Evolutionary conservation across 2,888 invertebrate genomes (phyloP).

Genomic region (Octonoba sinensis): DNA sequence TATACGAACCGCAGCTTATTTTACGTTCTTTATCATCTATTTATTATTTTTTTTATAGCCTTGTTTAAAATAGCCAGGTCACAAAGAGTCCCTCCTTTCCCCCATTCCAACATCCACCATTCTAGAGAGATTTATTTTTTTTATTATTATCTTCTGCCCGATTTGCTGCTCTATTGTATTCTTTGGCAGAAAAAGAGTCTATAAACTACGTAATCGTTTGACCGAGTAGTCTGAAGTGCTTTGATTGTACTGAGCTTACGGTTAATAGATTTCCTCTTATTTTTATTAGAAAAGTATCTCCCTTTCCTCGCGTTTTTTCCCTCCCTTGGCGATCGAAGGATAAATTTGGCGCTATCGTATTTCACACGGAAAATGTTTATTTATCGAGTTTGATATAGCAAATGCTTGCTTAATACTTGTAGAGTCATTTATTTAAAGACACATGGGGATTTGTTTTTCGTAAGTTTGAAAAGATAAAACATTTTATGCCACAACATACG

Average conservation of each 20-base stretch:
- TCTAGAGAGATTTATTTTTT: neutral
- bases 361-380: no score
- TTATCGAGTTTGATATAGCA: no score
- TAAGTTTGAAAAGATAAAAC: neutral
- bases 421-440: no score
- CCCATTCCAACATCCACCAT: no score
- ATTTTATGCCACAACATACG: neutral
- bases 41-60: slow-evolving; percentile 44
- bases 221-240: slow-evolving; percentile 44
- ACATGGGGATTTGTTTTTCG: neutral
- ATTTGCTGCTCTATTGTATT: slow-evolving; percentile 40
- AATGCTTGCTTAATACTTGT: no score
- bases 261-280: slow-evolving; percentile 51
- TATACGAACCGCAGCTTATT: slow-evolving; percentile 23
- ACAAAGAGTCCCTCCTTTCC: slow-evolving; percentile 11
- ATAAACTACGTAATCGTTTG: slow-evolving; percentile 41
- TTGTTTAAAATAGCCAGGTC: slow-evolving; percentile 54
- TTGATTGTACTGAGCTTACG: slow-evolving; percentile 31
- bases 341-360: no score
- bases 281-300: slow-evolving; percentile 22
- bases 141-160: slow-evolving; percentile 12
- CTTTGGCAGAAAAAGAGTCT: slow-evolving; percentile 29
- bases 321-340: slow-evolving; percentile 5
- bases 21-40: slow-evolving; percentile 41
- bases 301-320: neutral